Conservation (phyloP, 1,140 invertebrate genomes). For the Drosophila melanica region DNA sequence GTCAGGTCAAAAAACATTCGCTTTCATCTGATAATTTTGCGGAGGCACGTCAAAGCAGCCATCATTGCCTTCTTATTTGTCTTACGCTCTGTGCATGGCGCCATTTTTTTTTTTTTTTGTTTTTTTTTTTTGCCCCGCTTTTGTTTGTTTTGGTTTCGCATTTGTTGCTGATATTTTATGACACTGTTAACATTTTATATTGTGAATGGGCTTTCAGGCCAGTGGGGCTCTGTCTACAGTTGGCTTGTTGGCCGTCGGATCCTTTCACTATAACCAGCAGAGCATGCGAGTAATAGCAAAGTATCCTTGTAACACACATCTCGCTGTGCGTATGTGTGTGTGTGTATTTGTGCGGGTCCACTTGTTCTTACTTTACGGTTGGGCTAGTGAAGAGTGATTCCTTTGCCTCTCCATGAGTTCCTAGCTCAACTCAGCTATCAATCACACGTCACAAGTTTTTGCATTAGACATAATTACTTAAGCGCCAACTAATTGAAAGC, state of each 20-base stretch:
- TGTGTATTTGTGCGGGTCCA: constrained; percentile 3
- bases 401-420: constrained; percentile 14
- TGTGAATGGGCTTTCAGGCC: constrained; percentile 36
- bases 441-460: constrained; percentile 41
- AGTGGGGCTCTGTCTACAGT: constrained; percentile 8
- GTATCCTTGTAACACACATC: constrained; percentile 49
- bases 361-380: neutral
- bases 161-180: constrained; percentile 79
- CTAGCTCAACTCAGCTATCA: constrained; percentile 34
- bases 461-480: constrained; percentile 67
- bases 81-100: constrained; percentile 27
- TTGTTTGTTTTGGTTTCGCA: constrained; percentile 58
- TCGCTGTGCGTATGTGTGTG: constrained; percentile 1
- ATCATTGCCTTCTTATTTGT: constrained; percentile 52
- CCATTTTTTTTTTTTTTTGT: neutral
- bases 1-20: neutral
- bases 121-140: too few species aligned
- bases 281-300: constrained; percentile 39
- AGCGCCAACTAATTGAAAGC: constrained; percentile 71
- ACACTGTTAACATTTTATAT: constrained; percentile 79
- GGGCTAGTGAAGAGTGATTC: constrained; percentile 13
- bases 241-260: constrained; percentile 24
- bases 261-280: constrained; percentile 64
- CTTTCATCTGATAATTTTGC: constrained; percentile 36
- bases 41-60: constrained; percentile 19